Percentiles rank a stretch among this genome's conserved stretches.
These are phyloP conservation scores for Acanthosepion lycidas DNA, from an alignment of 2,888 invertebrate species.

Conservation along the genomic window DNA sequence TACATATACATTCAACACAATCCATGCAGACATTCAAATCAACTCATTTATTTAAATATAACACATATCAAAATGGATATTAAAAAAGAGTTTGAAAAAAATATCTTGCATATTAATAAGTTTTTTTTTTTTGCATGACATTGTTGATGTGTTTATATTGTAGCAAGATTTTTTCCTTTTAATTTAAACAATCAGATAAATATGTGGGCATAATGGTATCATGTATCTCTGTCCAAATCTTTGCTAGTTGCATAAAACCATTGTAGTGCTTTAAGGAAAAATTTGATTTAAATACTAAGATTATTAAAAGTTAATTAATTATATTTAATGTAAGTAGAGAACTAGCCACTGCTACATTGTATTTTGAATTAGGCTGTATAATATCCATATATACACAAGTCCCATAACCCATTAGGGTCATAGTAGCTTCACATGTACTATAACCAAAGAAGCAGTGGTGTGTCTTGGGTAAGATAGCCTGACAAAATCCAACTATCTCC, in stretches of 20 bases:
- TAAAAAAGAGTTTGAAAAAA: not conserved
- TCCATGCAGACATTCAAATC: not conserved
- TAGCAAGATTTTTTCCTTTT: not conserved
- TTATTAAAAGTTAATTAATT: not conserved
- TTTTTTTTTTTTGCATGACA: not conserved
- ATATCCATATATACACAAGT: not conserved
- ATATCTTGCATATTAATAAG: not conserved
- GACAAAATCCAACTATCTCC: too few species aligned
- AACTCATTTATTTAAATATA: not conserved
- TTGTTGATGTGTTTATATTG: not conserved
- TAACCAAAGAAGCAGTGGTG: too few species aligned
- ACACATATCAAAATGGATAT: not conserved
- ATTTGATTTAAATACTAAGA: not conserved
- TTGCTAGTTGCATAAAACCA: not conserved
- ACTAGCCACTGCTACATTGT: not conserved
- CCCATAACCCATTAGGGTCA: too few species aligned
- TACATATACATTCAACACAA: not conserved
- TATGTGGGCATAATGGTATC: not conserved
- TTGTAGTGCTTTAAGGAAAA: not conserved
- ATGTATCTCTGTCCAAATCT: not conserved
- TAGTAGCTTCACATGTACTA: too few species aligned
- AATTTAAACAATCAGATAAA: not conserved
- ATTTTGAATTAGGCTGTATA: not conserved
- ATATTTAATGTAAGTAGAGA: not conserved
- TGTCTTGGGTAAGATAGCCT: too few species aligned